phyloP scores from a whole-genome alignment of 2,888 invertebrate species.

The Drosophila longiperda region DNA sequence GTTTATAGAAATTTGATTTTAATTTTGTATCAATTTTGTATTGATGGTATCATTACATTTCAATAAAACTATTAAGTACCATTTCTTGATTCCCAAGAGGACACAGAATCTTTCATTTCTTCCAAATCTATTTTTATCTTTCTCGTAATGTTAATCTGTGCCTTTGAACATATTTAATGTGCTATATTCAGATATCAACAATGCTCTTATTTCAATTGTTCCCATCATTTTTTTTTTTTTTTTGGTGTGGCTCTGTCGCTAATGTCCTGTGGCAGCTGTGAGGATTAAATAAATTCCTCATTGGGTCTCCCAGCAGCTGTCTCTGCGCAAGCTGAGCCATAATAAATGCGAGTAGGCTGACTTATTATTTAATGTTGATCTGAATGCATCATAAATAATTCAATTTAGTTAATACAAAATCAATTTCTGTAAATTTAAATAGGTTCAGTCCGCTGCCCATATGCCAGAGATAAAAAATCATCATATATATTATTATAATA shows the following conservation, averaged over 20 bases:
- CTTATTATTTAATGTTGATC: constrained; percentile 57
- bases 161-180: background rate
- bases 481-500: constrained; percentile 53
- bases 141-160: background rate
- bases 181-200: constrained; percentile 34
- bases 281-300: constrained; percentile 59
- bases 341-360: constrained; percentile 49
- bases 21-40: background rate
- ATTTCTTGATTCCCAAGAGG: background rate
- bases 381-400: constrained; percentile 71
- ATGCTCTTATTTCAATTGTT: constrained; percentile 4
- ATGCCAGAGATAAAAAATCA: constrained; percentile 57
- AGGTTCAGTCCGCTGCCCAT: constrained; percentile 15
- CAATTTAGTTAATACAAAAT: constrained; percentile 74
- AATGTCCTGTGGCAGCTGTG: constrained; percentile 51
- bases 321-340: constrained; percentile 39
- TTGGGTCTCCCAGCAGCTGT: constrained; percentile 58
- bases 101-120: background rate
- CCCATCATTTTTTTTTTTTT: constrained; percentile 3
- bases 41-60: background rate
- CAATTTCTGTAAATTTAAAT: constrained; percentile 69
- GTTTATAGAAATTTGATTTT: background rate
- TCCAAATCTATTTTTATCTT: background rate
- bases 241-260: background rate
- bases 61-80: background rate